Percentiles rank a stretch among this genome's conserved stretches.
These are phyloP conservation scores for Epicauta chinensis DNA, from an alignment of 1,140 invertebrate genomes.

Conservation along the genomic window DNA sequence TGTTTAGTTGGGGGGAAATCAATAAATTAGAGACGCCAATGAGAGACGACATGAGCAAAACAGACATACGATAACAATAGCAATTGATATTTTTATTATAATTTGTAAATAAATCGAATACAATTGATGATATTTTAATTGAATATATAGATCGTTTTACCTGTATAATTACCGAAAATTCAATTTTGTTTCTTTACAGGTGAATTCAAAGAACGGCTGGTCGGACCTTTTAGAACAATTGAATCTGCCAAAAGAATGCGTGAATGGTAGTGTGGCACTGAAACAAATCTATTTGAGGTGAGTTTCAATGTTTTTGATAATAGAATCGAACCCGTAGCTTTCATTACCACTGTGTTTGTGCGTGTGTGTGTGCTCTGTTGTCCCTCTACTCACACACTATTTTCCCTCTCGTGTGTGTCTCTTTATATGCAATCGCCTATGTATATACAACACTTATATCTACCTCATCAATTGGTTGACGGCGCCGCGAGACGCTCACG, in stretches of 20 bases:
- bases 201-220: slow-evolving; percentile 81
- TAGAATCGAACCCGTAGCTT: neutral
- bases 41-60: no score
- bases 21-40: no score
- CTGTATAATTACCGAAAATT: no score
- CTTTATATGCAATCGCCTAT: neutral
- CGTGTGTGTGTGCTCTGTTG: neutral
- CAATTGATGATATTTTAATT: no score
- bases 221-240: slow-evolving; percentile 70
- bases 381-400: slow-evolving; percentile 8
- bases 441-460: neutral
- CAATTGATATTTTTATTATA: no score
- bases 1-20: no score
- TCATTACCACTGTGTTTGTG: neutral
- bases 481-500: slow-evolving; percentile 21
- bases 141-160: no score
- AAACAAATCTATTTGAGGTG: slow-evolving; percentile 86
- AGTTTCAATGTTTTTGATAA: no score
- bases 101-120: no score
- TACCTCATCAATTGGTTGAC: neutral
- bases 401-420: neutral
- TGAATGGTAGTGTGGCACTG: slow-evolving; percentile 79
- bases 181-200: slow-evolving; percentile 53
- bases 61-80: no score
- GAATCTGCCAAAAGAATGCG: slow-evolving; percentile 68